Conservation (phyloP, 2,113 vertebrate species). For the Butastur rufipennis region DNA sequence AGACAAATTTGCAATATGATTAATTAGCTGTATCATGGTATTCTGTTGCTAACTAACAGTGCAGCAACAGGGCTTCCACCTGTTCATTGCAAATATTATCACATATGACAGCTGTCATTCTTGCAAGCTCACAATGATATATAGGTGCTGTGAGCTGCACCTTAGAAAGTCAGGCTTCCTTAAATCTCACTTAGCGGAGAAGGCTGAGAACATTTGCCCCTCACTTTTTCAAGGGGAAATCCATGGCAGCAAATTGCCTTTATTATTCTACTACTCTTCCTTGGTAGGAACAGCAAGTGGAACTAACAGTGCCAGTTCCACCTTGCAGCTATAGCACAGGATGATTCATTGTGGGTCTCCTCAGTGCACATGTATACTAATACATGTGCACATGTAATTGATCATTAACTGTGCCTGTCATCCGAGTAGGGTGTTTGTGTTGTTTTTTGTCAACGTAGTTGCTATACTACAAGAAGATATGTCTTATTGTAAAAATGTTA, state of each 20-base stretch:
- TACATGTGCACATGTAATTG: not conserved
- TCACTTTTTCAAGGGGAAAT: not conserved
- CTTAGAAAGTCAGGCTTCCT: not conserved
- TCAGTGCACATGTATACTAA: not conserved
- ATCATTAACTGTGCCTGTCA: not conserved
- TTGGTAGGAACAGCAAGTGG: not conserved
- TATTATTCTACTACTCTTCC: not conserved
- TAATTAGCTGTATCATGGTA: not conserved
- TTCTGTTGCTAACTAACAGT: not conserved
- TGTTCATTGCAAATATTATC: not conserved
- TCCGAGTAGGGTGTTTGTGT: not conserved
- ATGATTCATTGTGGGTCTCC: not conserved
- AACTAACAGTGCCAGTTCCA: not conserved
- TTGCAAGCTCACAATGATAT: not conserved
- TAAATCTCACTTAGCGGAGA: not conserved
- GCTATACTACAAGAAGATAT: not conserved
- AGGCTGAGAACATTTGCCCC: not conserved
- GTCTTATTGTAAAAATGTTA: not conserved
- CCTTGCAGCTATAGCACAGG: not conserved
- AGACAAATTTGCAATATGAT: not conserved
- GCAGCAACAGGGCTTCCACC: not conserved
- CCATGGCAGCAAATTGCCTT: not conserved
- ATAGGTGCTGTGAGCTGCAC: not conserved
- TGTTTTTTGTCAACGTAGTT: not conserved
- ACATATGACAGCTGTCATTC: not conserved